Evolutionary conservation across 2,797 vertebrate genomes (phyloP), one percentile per base, ranked within the genome.

Genomic region (Peromyscus eremicus): DNA sequence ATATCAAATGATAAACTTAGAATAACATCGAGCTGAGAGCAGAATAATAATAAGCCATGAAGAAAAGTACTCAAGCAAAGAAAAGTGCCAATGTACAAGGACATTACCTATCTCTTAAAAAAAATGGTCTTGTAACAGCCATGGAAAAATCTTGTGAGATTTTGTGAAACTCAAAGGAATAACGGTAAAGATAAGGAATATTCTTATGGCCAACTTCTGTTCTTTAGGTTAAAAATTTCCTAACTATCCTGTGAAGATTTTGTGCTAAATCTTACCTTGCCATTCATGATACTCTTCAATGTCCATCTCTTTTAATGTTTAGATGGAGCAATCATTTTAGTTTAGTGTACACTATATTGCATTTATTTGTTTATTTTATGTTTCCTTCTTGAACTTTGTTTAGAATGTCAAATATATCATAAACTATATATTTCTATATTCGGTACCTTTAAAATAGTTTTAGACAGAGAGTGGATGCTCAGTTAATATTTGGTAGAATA

Each of bases 11-110:
- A 3, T 3, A 94, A 83, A 92, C 16, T 76, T 21, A 62, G 60
- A 84, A 52, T 34, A 7, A 0, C 10, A 34, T 55, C 57, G 21
- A 86, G 11, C 21, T 60, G 7, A 64, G 43, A 84, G 21, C 46
- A 71, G 57, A 66, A 94, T n/a, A 94, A 87, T 40, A 70, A 46
- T 23, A 89, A 75, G 49, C 66, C 89, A 71, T 70, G 10, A 73
- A 37, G 9, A 40, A 90, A 80, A 12, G 2, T 4, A 43, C 66
- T 71, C 2, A 71, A 93, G 27, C 9, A 92, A 80, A 19, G 60
- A 82, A 55, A 71, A 83, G 25, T n/a, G 92, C 13, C n/a, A 84
- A 43, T 80, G 5, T 70, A 8, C 0, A 81, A 87, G 25, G 7
- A 70, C 86, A 83, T 52, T n/a, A 60, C 5, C 27, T 32, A 46